Base-by-base conservation (phyloP, 2,797 vertebrate genomes). In the Aselliscus stoliczkanus region DNA sequence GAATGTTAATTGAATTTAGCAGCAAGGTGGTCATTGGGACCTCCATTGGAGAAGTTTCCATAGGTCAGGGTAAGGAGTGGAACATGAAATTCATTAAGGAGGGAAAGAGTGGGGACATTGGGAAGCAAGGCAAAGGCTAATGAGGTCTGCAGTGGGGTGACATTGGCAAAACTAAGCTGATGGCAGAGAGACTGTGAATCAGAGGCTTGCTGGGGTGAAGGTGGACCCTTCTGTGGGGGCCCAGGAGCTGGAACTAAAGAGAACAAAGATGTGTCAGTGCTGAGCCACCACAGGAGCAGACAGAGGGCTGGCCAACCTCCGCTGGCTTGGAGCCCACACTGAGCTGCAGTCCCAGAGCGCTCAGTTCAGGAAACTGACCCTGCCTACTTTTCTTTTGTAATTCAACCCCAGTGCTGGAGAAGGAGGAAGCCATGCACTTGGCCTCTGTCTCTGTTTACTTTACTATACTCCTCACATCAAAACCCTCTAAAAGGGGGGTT, bases 261-360 rank as follows among this genome's bases (percentile, higher is more conserved):
- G 29, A 34, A 44, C 50, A 65, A 58, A 8, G 62, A 9, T 3
- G 2, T 79, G 52, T 39, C 15, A 11, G 1, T n/a, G 37, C 65
- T 15, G 8, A 25, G 7, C 17, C 27, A 20, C 56, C 12, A 2
- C 8, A 79, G 44, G 29, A 31, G 50, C 11, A 73, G 4, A 42
- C 6, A 18, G 69, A 47, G n/a, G 14, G 29, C 15, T 58, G 31
- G 7, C 18, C 52, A 11, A 1, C 6, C 12, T 50, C 3, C 0
- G 25, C 20, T 65, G 47, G 64, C 84, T 69, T 4, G 5, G 37
- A 80, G 5, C 2, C 56, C 47, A 27, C 15, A 7, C 11, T 11
- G 25, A 20, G 79, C 50, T 76, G 3, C 12, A n/a, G 44, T 12
- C 34, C 21, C 7, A 13, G 14, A 54, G 39, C 27, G 10, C 5